Base-by-base conservation (phyloP, 2,113 vertebrate species). In the Eublepharis macularius region DNA sequence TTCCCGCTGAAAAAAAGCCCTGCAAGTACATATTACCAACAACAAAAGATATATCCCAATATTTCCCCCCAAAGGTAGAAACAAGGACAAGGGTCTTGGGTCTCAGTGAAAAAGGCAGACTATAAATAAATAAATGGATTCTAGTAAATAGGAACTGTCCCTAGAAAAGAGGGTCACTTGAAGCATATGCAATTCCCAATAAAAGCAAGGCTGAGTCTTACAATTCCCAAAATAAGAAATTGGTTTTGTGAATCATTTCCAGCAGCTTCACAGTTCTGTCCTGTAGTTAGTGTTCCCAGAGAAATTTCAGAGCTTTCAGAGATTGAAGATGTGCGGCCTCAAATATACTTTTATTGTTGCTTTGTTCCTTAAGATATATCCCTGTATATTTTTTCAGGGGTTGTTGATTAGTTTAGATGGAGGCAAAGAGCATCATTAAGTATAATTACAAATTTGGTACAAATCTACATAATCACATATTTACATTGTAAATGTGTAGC, bases 371-470 rank as follows among this genome's bases (percentile, higher is more conserved):
- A 29, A 72, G 89, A 88, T 74, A 93, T 92, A 91, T 91, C 76
- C 89, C 95, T 92, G 86, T 87, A 88, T 80, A 65, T 92, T 94
- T 91, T 77, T 88, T 49, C 85, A n/a, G 34, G 45, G 24, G 14
- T 26, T 66, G 89, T 81, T 93, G 88, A 94, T 95, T 95, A 94
- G 80, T 89, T 91, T 92, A 88, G 88, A 93, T 90, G 92, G 92
- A 91, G 84, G 88, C 89, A 95, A 95, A 95, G 95, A 93, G 91
- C 86, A 65, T 93, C 95, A 96, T 96, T 95, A 96, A 94, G 69
- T 91, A 91, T 87, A 94, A 95, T 95, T 95, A 95, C 90, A 92
- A 95, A 93, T 95, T 93, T 94, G 89, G 91, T 92, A 32, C 57
- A 92, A 94, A 94, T 93, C 89, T 87, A 19, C 94, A 82, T 93